Conservation (phyloP, 2,113 vertebrate species). For the Phaethon lepturus region DNA sequence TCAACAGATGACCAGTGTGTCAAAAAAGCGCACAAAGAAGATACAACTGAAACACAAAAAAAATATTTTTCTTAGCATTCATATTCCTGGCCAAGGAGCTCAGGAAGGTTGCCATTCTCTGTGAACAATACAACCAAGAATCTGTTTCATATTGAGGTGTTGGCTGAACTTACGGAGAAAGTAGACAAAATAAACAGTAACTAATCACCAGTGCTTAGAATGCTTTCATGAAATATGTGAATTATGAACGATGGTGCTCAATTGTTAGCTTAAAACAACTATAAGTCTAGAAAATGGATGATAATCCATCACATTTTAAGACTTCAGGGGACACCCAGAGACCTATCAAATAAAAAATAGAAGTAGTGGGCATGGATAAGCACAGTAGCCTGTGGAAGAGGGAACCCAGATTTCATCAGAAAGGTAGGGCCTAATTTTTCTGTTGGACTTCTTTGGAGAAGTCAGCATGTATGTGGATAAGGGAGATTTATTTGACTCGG, state of each 20-base stretch:
- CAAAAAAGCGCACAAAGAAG: neutral
- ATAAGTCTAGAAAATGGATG: neutral
- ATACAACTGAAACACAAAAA: neutral
- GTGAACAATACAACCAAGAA: neutral
- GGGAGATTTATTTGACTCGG: neutral
- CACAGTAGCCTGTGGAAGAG: neutral
- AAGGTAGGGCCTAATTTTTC: neutral
- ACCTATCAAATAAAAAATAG: neutral
- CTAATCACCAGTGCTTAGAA: neutral
- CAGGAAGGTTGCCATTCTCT: neutral
- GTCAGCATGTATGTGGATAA: neutral
- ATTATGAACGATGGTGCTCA: neutral
- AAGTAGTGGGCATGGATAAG: neutral
- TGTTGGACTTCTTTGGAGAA: neutral
- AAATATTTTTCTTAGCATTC: neutral
- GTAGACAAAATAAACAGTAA: neutral
- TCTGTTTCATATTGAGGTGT: neutral
- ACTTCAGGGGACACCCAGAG: no score
- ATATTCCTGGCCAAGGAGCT: neutral
- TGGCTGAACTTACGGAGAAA: neutral
- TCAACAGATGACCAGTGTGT: neutral
- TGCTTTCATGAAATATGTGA: neutral
- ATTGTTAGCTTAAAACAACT: neutral
- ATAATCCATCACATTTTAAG: neutral
- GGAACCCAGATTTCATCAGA: neutral